phyloP scores from a whole-genome alignment of 2,113 vertebrate species.

The Zingel zingel region DNA sequence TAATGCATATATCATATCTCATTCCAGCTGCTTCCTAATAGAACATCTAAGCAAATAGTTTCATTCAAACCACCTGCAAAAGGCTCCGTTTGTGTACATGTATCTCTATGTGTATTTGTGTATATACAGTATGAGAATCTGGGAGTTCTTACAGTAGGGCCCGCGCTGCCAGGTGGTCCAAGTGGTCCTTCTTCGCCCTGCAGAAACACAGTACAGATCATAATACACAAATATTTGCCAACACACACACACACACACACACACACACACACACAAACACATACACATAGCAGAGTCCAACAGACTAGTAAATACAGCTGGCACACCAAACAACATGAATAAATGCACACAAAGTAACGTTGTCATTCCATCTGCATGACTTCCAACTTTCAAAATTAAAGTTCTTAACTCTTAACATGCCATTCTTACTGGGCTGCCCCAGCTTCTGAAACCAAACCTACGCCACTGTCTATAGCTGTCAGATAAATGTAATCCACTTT shows the following conservation, averaged over 20 bases:
- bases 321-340: constrained; percentile 12
- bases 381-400: not conserved
- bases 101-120: constrained; percentile 6
- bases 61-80: constrained; percentile 26
- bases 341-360: not conserved
- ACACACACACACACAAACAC: not conserved
- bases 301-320: constrained; percentile 37
- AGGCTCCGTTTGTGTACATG: constrained; percentile 1
- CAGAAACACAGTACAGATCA: constrained; percentile 57
- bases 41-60: not conserved
- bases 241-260: not conserved
- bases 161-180: constrained; percentile 89
- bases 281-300: not conserved
- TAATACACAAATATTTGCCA: not conserved
- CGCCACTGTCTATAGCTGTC: not conserved
- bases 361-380: not conserved
- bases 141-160: constrained; percentile 88
- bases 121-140: not conserved
- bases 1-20: constrained; percentile 22
- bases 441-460: not conserved
- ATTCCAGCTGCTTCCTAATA: constrained; percentile 25
- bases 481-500: no score
- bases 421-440: not conserved
- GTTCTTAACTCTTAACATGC: not conserved
- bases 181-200: constrained; percentile 95